These are phyloP conservation scores for Lasioglossum morio DNA, from an alignment of 2,888 invertebrate species.

Conservation along the genomic window DNA sequence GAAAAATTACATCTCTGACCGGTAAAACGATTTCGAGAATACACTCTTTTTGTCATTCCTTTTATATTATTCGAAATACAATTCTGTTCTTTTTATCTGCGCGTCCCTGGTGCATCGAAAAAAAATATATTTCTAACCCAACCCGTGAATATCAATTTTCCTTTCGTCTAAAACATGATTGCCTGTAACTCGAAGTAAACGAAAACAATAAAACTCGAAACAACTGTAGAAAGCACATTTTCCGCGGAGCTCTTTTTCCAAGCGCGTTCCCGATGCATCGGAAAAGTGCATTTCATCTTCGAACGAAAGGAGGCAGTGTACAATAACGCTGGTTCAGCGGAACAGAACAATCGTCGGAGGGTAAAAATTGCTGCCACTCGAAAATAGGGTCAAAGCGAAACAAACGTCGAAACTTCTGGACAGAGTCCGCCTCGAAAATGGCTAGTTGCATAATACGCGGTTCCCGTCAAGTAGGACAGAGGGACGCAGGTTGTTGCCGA, in stretches of 20 bases:
- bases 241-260: neutral
- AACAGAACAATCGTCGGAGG: neutral
- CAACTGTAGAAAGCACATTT: neutral
- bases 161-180: neutral
- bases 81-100: neutral
- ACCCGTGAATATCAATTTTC: neutral
- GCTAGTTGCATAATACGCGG: neutral
- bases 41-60: no score
- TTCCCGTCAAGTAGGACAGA: neutral
- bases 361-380: neutral
- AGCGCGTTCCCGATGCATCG: neutral
- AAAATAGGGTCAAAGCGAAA: neutral
- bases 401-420: constrained; percentile 4
- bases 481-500: neutral
- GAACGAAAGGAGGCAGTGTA: neutral
- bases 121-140: neutral
- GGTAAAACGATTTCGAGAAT: neutral
- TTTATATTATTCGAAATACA: no score
- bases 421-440: neutral
- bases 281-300: neutral
- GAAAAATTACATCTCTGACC: neutral
- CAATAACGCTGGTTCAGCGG: neutral
- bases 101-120: neutral
- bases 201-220: neutral
- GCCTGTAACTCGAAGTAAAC: neutral